These are phyloP conservation scores for Montipora sp. DNA, from an alignment of 64 coral and sea anemone genomes.

Conservation along the genomic window DNA sequence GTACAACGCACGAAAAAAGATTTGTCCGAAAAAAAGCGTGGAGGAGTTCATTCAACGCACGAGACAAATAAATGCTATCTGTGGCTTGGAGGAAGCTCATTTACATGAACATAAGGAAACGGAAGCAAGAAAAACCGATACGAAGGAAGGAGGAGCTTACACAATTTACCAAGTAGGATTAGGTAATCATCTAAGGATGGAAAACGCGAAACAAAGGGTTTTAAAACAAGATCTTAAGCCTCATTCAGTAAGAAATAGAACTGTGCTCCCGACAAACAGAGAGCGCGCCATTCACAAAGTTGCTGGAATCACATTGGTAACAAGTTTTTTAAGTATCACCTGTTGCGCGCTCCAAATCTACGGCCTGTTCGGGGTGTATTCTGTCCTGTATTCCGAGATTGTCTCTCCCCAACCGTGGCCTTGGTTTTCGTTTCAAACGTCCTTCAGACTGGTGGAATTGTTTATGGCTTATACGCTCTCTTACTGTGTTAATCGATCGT, in stretches of 20 bases:
- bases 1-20: neutral
- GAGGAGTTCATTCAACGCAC: neutral
- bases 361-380: slow-evolving; percentile 31
- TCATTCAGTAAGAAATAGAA: neutral
- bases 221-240: neutral
- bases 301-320: slow-evolving; percentile 8
- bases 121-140: neutral
- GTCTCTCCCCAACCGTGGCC: slow-evolving; percentile 63
- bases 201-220: neutral
- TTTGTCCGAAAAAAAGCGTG: neutral
- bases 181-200: neutral
- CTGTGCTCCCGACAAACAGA: neutral
- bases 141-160: neutral
- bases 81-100: neutral
- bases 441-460: slow-evolving; percentile 64
- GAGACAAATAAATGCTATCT: neutral
- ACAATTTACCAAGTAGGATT: neutral
- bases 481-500: slow-evolving; percentile 46
- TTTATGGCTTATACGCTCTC: slow-evolving; percentile 41
- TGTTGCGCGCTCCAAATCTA: slow-evolving; percentile 26
- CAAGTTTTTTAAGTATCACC: slow-evolving; percentile 14
- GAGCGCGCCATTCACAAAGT: slow-evolving; percentile 16
- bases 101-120: neutral
- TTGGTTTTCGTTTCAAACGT: slow-evolving; percentile 71
- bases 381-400: neutral